A percentile compares a stretch with the other conserved stretches of the same genome.
phyloP scores from a whole-genome alignment of 1,140 invertebrate species.

The Alviniconcha marisindica region DNA sequence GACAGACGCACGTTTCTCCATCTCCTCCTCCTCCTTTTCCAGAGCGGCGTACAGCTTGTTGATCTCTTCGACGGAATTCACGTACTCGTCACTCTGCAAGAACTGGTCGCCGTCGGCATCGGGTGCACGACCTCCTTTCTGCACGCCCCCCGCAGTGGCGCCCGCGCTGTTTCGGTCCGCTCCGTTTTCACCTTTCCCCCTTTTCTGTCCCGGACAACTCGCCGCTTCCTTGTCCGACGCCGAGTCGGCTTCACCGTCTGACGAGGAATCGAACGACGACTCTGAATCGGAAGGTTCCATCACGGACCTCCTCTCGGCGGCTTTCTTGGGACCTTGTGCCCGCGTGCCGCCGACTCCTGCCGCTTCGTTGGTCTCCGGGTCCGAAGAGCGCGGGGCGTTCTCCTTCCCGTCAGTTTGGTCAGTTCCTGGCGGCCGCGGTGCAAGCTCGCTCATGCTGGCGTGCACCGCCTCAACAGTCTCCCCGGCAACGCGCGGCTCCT shows the following conservation, averaged over 20 bases:
- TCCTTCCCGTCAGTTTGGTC: background rate
- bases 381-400: background rate
- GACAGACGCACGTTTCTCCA: background rate
- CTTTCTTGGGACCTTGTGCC: no score
- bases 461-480: background rate
- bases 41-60: slow-evolving; percentile 19
- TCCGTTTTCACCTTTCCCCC: no score
- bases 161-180: no score
- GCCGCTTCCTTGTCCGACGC: no score
- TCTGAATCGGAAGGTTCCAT: no score
- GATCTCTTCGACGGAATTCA: background rate
- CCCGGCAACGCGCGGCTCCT: background rate
- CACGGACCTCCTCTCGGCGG: no score
- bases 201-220: no score
- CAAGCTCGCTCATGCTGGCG: background rate
- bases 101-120: background rate
- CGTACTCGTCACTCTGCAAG: background rate
- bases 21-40: slow-evolving; percentile 4
- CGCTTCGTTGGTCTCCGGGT: background rate
- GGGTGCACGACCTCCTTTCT: no score
- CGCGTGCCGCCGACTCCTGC: no score
- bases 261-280: no score
- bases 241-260: no score
- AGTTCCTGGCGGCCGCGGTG: background rate
- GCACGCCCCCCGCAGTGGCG: no score